Evolutionary conservation across 1,140 invertebrate genomes (phyloP), one percentile per base, ranked within the genome.

Genomic region (Drosophila leontia): DNA sequence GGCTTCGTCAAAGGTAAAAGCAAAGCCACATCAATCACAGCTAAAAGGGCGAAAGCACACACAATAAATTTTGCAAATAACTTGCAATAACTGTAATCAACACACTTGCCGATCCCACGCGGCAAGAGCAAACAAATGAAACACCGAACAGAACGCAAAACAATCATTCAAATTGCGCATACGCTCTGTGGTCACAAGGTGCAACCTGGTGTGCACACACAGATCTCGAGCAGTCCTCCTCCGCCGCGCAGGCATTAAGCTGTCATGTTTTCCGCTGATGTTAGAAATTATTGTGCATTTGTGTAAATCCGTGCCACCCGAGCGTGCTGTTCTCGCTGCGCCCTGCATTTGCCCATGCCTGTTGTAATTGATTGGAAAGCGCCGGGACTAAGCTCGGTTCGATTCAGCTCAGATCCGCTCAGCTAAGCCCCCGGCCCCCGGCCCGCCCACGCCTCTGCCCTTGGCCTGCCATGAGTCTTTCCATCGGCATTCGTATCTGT

Each of bases 91-190:
- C 84, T 87, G 83, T 88, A 88, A 87, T 87, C 84, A 87, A 88
- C 83, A 83, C 77, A 80, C 67, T 34, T 45, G 57, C 37, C 50
- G 48, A 35, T 71, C 41, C 65, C 50, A 56, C 56, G 44, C 17
- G 67, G 57, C 53, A 51, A 60, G 29, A 57, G 41, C 39, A 62
- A 55, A 63, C 41, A 64, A 48, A 68, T 41, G 47, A 41, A 67
- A 71, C 35, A 41, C 13, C 45, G 34, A 55, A 87, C 80, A 82
- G 47, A 78, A 75, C 68, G 76, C 77, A 88, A 83, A 88, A 88
- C 83, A 87, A 88, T 87, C 84, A 87, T 88, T 87, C 84, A 87
- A 87, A 87, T 88, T 83, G 83, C 84, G 67, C 84, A 87, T 87
- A 87, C 83, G 84, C 77, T 77, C 60, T 68, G 72, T 88, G 80